Evolutionary conservation across 2,797 vertebrate species (phyloP).

Genomic region (Sebastes iracundus): DNA sequence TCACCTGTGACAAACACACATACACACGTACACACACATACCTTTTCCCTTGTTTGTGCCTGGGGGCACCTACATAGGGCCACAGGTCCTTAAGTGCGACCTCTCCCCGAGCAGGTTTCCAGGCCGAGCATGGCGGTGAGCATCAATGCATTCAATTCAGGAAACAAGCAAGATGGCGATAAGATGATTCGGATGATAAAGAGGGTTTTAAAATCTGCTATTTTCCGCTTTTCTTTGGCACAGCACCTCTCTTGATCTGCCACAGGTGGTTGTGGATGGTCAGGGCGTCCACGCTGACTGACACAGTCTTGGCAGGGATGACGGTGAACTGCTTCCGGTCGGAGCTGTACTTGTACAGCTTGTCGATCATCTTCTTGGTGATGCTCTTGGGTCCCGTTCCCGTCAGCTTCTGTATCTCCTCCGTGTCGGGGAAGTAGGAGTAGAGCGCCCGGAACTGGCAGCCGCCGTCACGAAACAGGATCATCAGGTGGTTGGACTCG

Average conservation of each 20-base stretch:
- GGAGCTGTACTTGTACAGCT: conserved; percentile 97
- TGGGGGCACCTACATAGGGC: conserved; percentile 52
- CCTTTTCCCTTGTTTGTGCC: conserved; percentile 17
- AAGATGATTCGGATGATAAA: conserved; percentile 24
- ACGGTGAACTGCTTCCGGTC: conserved; percentile 96
- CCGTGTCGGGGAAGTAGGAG: conserved; percentile 93
- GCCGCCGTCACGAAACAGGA: conserved; percentile 94
- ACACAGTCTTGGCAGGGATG: conserved; percentile 98
- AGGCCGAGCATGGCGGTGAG: conserved; percentile 44
- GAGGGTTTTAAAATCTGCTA: conserved; percentile 67
- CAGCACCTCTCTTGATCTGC: conserved; percentile 91
- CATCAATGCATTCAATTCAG: conserved; percentile 50
- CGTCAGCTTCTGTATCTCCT: conserved; percentile 94
- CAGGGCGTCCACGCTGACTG: conserved; percentile 94
- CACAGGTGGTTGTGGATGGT: conserved; percentile 97
- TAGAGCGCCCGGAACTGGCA: conserved; percentile 98
- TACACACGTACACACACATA: background rate
- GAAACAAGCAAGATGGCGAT: conserved; percentile 55
- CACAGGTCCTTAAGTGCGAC: conserved; percentile 4
- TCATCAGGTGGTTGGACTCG: conserved; percentile 98
- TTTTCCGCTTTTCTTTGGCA: conserved; percentile 93
- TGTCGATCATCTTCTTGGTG: conserved; percentile 98
- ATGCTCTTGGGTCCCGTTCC: conserved; percentile 96
- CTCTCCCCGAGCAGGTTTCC: conserved; percentile 26
- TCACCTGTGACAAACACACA: conserved; percentile 5